Evolutionary conservation across 2,888 invertebrate species (phyloP), one percentile per base, ranked within the genome.

Genomic region (Amphipoea oculea): DNA sequence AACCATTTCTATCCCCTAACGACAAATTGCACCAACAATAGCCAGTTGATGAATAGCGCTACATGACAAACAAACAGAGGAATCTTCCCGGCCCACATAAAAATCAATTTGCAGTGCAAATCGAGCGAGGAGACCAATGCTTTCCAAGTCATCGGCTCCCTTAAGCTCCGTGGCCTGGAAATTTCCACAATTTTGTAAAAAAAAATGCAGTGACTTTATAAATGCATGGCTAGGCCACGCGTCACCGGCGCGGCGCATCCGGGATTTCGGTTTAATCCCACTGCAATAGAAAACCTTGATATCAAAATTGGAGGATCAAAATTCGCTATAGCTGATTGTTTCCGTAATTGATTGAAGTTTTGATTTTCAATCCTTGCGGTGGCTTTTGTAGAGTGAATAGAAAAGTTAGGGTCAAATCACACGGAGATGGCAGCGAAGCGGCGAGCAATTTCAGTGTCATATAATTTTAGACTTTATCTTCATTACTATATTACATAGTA

Each of bases 61-160:
- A 65, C 63, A 86, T 72, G 82, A 85, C 79, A 79, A 82, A 85
- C 82, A 81, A 82, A 86, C 76, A 85, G 68, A 74, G 81, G 81
- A 87, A 87, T 83, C 89, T 89, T 88, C 89, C 88, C 87, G 83
- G 86, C 89, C 92, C 90, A 92, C 92, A 95, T 95, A 95, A 96
- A 96, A 96, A 96, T 96, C 96, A 96, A 96, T 96, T 96, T 95
- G 90, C 94, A 94, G 94, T 95, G 95, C 92, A 96, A 96, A 96
- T 96, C 96, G 96, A 96, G 95, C 96, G 96, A 91, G 91, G 91
- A 93, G 92, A 93, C 95, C 96, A 93, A 96, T 95, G 94, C 92
- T 95, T 96, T 96, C 96, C 96, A 94, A 95, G 94, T 95, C 96
- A 96, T 94, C 95, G 94, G 88, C 76, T 94, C 94, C 91, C 92